Conservation (phyloP, 2,797 vertebrate species). For the Pipistrellus pygmaeus region DNA sequence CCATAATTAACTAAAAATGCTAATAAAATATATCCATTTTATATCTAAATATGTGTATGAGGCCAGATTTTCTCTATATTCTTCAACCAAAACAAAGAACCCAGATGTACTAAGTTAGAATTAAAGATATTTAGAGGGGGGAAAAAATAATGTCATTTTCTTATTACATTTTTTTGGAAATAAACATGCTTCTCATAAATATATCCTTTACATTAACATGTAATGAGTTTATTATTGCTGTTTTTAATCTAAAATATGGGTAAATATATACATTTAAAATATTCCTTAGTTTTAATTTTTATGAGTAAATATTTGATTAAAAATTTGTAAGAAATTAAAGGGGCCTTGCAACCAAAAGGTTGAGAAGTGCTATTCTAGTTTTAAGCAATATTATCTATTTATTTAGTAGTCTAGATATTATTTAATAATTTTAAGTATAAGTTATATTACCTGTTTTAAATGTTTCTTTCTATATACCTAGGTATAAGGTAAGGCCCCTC, state of each 20-base stretch:
- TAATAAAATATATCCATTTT: background rate
- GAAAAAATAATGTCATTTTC: background rate
- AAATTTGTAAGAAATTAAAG: background rate
- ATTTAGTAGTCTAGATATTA: background rate
- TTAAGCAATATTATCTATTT: background rate
- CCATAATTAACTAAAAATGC: background rate
- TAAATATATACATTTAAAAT: background rate
- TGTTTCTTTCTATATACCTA: background rate
- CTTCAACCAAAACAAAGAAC: slow-evolving; percentile 10
- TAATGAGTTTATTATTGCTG: background rate
- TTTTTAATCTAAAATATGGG: slow-evolving; percentile 26
- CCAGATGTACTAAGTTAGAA: background rate
- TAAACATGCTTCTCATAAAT: slow-evolving; percentile 45
- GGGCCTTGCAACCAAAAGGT: background rate
- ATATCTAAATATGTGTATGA: background rate
- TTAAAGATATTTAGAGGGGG: background rate
- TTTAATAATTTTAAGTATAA: background rate
- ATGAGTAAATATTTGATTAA: background rate
- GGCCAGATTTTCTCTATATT: background rate
- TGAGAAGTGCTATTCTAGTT: background rate
- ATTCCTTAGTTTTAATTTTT: background rate
- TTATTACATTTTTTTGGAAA: background rate
- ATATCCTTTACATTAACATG: background rate
- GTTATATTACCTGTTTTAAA: slow-evolving; percentile 16
- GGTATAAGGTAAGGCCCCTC: background rate